Base-by-base conservation (phyloP, 2,113 vertebrate genomes). In the Octodon degus region DNA sequence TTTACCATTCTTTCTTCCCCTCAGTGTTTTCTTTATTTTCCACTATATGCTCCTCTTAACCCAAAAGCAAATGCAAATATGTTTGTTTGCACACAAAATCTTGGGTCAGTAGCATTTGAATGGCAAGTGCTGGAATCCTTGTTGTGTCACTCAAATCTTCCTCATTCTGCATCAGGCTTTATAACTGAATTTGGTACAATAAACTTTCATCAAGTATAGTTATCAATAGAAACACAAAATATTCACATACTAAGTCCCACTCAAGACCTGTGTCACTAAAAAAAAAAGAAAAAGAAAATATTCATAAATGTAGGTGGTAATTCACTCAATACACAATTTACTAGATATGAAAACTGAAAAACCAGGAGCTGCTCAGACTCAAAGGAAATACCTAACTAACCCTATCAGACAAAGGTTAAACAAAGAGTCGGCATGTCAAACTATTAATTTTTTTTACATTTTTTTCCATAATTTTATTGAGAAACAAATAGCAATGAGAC, bases 151-250 rank as follows among this genome's bases (percentile, higher is more conserved):
- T 74, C 47, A 67, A 47, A 47, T 86, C 30, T 65, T 70, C 90
- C 60, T 90, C 65, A 32, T 79, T 70, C 37, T 79, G 30, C 24
- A 19, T 43, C 16, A 50, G n/a, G 13, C 8, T 87, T 95, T 81
- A 47, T 19, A 82, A 24, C 20, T 40, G 7, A 63, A 65, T 77
- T 95, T 47, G 40, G 13, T 24, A 84, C 10, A 88, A 53, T 43
- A 19, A 30, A 20, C 34, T 47, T 47, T 91, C 60, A 60, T 37
- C 80, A 76, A 88, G 47, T 19, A 72, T 24, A 27, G 43, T 60
- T 81, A 53, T 87, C 60, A 80, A 81, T 65, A 92, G 34, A 86
- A 91, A 89, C 3, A 68, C 12, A 95, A 50, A 53, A 63, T 89
- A 85, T 12, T 68, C 65, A 90, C 1, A 14, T 6, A 74, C 12